Base-by-base conservation (phyloP, 2,113 vertebrate genomes). In the Pelodiscus sinensis region DNA sequence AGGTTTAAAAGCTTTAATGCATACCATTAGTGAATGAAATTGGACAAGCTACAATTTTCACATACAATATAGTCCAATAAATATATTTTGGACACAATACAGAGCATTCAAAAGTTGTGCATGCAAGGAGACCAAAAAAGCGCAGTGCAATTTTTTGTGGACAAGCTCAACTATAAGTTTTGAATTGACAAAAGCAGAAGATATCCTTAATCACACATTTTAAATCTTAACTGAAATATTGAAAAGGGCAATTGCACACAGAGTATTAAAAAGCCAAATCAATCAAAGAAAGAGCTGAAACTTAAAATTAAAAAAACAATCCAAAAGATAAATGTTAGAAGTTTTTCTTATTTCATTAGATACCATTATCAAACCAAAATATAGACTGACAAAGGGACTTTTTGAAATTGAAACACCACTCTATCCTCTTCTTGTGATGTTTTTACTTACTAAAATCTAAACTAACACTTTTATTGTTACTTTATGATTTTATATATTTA, bases 1-100 rank as follows among this genome's bases (percentile, higher is more conserved):
- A 90, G 51, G 82, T 51, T 29, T 54, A 90, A 90, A 62, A 86
- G 90, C 65, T 75, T 89, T 50, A 77, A 77, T 50, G 73, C 44
- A 77, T 88, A n/a, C 8, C 22, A 60, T 88, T 31, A 88, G 22
- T 35, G 51, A 21, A 7, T 31, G 44, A 21, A 6, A 88, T 10
- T 52, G 15, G 12, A 8, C 9, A 44, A 71, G 73, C 85, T 82
- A 24, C 0, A 0, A 27, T 50, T 50, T 58, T 65, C 13, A 82
- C 4, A 54, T 1, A 31, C 44, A 85, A 50, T 77, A 50, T 77
- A 77, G 24, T 50, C 73, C 38, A 44, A 50, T 50, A 25, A 77
- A 77, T 38, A 44, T 27, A 12, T 44, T 82, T 85, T 65, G 85
- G 16, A 82, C 79, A 84, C 85, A 83, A 56, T 25, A 84, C 16